Percentiles rank a stretch among this genome's conserved stretches.
These are phyloP conservation scores for Parazoanthus atlanticus DNA, from an alignment of 92 coral and sea anemone species.

Conservation along the genomic window DNA sequence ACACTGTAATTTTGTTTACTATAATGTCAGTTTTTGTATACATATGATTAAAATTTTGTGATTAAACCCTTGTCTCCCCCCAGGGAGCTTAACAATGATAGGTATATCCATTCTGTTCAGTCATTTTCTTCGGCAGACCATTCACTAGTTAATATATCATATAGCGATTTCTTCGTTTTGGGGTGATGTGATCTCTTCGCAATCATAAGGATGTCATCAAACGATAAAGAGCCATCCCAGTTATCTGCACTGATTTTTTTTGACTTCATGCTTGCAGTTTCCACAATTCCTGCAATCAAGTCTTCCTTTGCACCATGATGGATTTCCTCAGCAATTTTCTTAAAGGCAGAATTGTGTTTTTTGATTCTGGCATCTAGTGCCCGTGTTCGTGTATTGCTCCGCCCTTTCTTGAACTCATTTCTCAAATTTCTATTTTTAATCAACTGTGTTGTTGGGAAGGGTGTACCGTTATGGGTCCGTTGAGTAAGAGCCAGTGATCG, in stretches of 20 bases:
- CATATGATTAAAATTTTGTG: too few relatives aligned
- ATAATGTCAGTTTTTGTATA: too few relatives aligned
- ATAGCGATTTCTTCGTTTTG: too few relatives aligned
- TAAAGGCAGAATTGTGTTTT: background rate
- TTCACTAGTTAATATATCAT: too few relatives aligned
- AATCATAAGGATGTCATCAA: slow-evolving; percentile 16
- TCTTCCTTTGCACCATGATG: slow-evolving; percentile 36
- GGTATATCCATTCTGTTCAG: too few relatives aligned
- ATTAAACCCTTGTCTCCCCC: too few relatives aligned
- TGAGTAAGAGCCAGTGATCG: background rate
- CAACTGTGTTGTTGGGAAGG: slow-evolving; percentile 5
- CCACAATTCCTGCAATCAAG: slow-evolving; percentile 25
- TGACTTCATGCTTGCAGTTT: slow-evolving; percentile 3
- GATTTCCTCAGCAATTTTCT: slow-evolving; percentile 9
- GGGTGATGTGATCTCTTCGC: too few relatives aligned
- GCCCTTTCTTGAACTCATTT: background rate
- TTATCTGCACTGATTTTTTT: background rate
- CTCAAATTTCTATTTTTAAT: background rate
- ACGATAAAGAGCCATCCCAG: slow-evolving; percentile 42
- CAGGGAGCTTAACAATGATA: too few relatives aligned
- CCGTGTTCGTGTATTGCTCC: background rate
- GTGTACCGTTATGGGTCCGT: background rate
- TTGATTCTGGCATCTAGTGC: background rate
- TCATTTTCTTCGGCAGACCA: too few relatives aligned
- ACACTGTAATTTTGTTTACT: too few relatives aligned